Evolutionary conservation across 2,797 vertebrate genomes (phyloP).

Genomic region (Aplochiton taeniatus): DNA sequence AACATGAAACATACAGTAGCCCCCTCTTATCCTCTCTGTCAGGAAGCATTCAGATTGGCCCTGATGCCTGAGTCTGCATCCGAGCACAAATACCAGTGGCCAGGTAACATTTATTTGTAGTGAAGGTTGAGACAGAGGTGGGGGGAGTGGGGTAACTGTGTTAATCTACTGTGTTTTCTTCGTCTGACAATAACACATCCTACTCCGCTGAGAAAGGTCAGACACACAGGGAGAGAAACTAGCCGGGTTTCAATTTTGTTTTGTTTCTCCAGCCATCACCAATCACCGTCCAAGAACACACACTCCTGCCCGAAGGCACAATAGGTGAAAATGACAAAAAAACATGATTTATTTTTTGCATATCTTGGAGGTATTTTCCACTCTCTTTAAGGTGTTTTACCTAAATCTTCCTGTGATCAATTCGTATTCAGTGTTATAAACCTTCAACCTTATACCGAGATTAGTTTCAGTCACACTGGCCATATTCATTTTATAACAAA

Average conservation of each 20-base stretch:
- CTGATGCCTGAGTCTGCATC: slow-evolving; percentile 42
- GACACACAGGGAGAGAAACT: slow-evolving; percentile 43
- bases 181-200: slow-evolving; percentile 60
- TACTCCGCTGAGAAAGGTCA: slow-evolving; percentile 72
- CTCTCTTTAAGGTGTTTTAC: too few species aligned
- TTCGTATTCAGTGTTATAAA: too few species aligned
- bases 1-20: slow-evolving; percentile 42
- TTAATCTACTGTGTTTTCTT: slow-evolving; percentile 62
- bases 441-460: too few species aligned
- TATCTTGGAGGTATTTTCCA: too few species aligned
- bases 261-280: not conserved
- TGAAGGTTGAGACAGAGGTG: slow-evolving; percentile 47
- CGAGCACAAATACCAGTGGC: slow-evolving; percentile 61
- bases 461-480: too few species aligned
- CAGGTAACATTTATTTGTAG: slow-evolving; percentile 59
- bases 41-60: slow-evolving; percentile 38
- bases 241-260: slow-evolving; percentile 45
- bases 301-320: not conserved
- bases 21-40: slow-evolving; percentile 46
- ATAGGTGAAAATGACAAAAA: too few species aligned
- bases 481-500: not conserved
- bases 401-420: too few species aligned
- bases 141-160: slow-evolving; percentile 25
- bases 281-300: not conserved
- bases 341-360: too few species aligned